These are phyloP conservation scores for Perizoma flavofasciatum DNA, from an alignment of 2,888 invertebrate genomes.

Conservation along the genomic window DNA sequence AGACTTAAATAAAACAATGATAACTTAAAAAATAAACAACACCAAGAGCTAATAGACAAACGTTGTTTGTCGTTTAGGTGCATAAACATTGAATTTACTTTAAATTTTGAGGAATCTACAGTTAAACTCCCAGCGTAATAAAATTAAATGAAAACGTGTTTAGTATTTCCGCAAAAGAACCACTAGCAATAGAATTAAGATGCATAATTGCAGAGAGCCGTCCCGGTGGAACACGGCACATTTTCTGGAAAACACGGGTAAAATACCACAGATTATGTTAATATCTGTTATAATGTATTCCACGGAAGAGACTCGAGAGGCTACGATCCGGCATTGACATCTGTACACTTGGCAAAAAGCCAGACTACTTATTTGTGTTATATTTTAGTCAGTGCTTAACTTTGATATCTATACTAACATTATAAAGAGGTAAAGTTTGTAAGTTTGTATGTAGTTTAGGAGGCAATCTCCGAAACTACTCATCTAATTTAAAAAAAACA, in stretches of 20 bases:
- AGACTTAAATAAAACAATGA: constrained; percentile 1
- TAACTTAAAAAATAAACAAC: constrained; percentile 3
- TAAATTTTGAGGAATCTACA: constrained; percentile 10
- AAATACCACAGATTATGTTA: constrained; percentile 58
- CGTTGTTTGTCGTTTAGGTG: constrained; percentile 6
- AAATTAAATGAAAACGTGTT: constrained; percentile 20
- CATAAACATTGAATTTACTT: constrained; percentile 9
- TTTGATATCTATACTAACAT: constrained; percentile 29
- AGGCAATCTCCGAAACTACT: neutral
- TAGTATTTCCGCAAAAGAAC: constrained; percentile 14
- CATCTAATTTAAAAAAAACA: too few species aligned
- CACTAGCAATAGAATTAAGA: constrained; percentile 22
- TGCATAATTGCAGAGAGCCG: constrained; percentile 23
- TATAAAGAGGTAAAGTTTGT: constrained; percentile 9
- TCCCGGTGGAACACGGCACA: constrained; percentile 26
- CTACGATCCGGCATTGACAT: constrained; percentile 60
- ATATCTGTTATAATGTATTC: constrained; percentile 55
- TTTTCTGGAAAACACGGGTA: constrained; percentile 50
- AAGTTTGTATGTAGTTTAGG: constrained; percentile 5
- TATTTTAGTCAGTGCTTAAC: constrained; percentile 41
- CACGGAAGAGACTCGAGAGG: constrained; percentile 38
- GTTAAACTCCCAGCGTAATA: neutral
- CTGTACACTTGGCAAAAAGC: constrained; percentile 52
- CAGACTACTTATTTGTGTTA: constrained; percentile 44
- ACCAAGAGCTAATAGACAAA: neutral